Percentiles rank a stretch among this genome's conserved stretches.
Evolutionary conservation across 2,797 vertebrate genomes (phyloP).

Genomic region (Poeciliopsis gracilis): DNA sequence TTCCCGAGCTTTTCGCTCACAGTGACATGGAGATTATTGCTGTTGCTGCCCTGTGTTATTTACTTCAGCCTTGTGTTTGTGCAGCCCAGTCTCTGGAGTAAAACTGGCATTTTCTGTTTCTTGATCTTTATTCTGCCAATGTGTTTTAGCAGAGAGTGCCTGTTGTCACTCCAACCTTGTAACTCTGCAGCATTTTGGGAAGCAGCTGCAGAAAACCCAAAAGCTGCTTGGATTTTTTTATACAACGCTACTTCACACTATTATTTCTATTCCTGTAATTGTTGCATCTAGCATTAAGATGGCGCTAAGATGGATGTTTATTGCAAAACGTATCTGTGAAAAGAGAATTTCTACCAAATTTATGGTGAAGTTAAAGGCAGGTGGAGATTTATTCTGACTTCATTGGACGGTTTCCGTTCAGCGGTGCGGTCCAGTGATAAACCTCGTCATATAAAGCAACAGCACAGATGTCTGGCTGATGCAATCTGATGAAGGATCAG

Average conservation of each 20-base stretch:
- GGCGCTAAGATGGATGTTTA: not conserved
- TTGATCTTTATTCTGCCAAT: constrained; percentile 3
- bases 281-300: not conserved
- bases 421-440: not conserved
- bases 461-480: not conserved
- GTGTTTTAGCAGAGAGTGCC: not conserved
- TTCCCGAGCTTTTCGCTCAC: constrained; percentile 34
- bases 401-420: not conserved
- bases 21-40: constrained; percentile 61
- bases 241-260: not conserved
- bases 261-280: not conserved
- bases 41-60: constrained; percentile 45
- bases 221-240: not conserved
- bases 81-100: constrained; percentile 8
- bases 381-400: not conserved
- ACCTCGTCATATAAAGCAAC: not conserved
- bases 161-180: not conserved
- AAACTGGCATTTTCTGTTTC: constrained; percentile 8
- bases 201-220: not conserved
- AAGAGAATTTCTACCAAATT: not conserved
- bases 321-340: not conserved
- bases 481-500: not conserved
- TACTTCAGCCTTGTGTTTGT: constrained; percentile 32
- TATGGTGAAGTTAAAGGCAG: not conserved
- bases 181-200: not conserved